Conservation (phyloP, 2,113 vertebrate species). For the Heterotis niloticus region DNA sequence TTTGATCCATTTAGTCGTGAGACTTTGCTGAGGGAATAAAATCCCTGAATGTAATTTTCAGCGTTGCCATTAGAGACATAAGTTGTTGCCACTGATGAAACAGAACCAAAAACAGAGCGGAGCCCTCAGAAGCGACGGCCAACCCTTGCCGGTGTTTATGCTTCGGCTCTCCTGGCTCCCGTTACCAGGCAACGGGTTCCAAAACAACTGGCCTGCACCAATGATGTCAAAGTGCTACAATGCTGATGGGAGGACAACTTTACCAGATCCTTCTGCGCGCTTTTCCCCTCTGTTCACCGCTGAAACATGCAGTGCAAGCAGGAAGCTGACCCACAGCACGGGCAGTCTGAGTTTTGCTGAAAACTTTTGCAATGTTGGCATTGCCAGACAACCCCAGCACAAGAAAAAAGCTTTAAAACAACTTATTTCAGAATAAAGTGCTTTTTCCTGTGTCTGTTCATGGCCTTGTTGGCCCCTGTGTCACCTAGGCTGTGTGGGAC, state of each 20-base stretch:
- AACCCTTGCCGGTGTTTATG: conserved; percentile 20
- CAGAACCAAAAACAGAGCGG: not conserved
- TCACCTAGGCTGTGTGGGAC: not conserved
- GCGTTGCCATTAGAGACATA: not conserved
- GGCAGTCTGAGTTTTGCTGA: too few species aligned
- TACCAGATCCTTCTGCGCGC: not conserved
- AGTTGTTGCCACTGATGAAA: not conserved
- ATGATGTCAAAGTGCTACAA: conserved; percentile 17
- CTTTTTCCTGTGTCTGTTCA: not conserved
- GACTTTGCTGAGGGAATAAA: too few species aligned
- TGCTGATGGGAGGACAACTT: not conserved
- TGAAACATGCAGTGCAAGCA: too few species aligned
- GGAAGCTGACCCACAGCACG: too few species aligned
- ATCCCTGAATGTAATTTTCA: too few species aligned
- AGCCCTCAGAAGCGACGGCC: not conserved
- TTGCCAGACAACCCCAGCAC: too few species aligned
- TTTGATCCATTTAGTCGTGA: too few species aligned
- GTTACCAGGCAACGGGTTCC: conserved; percentile 35
- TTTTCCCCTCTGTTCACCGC: conserved; percentile 3
- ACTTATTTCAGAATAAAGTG: too few species aligned
- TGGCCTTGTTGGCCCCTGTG: not conserved
- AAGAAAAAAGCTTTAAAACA: too few species aligned
- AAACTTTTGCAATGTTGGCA: too few species aligned
- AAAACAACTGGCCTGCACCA: conserved; percentile 27
- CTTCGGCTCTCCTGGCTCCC: not conserved